These are phyloP conservation scores for Zygogramma bicolorata DNA, from an alignment of 2,888 invertebrate genomes.

Conservation along the genomic window DNA sequence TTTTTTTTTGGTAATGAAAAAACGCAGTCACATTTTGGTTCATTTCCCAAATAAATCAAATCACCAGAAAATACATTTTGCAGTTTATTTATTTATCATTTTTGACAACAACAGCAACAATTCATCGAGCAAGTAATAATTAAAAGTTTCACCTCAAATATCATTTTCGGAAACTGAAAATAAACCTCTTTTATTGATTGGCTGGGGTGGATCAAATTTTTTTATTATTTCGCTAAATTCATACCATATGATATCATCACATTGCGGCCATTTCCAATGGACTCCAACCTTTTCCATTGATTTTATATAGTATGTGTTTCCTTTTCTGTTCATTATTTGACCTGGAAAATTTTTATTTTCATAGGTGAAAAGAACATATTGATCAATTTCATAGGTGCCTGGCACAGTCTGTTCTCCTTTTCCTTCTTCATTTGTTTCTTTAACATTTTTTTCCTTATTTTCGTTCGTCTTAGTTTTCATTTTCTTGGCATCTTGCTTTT, in stretches of 20 bases:
- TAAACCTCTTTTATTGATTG: conserved; percentile 7
- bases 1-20: neutral
- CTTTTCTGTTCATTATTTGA: neutral
- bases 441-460: too few species aligned
- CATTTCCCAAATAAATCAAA: neutral
- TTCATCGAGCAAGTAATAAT: neutral
- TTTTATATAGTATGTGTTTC: neutral
- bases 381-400: neutral
- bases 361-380: neutral
- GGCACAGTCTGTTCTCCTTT: neutral
- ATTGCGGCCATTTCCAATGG: neutral
- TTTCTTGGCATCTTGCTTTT: too few species aligned
- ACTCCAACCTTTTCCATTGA: neutral
- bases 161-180: conserved; percentile 1
- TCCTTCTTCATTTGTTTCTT: too few species aligned
- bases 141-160: neutral
- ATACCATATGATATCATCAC: conserved; percentile 12
- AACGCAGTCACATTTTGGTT: neutral
- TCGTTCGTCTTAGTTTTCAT: too few species aligned
- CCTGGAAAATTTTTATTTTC: conserved; percentile 5
- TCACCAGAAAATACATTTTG: neutral
- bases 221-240: neutral
- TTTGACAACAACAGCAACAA: neutral
- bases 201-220: conserved; percentile 4
- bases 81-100: neutral